Conservation (phyloP, 2,888 invertebrate genomes). For the Mythimna loreyi region DNA sequence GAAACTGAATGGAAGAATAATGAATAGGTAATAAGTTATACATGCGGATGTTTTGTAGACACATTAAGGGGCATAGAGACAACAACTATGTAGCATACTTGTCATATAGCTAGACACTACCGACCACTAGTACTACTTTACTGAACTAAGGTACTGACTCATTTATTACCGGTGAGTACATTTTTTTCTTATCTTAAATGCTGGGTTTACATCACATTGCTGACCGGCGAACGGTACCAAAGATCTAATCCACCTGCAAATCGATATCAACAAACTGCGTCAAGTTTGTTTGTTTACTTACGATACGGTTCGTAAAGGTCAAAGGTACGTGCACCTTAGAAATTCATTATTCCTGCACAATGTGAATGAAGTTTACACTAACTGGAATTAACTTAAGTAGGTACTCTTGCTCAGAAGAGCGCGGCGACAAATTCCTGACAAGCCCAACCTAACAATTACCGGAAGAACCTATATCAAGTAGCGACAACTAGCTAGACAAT, state of each 20-base stretch:
- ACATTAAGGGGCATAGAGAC: slow-evolving; percentile 17
- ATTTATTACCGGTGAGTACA: slow-evolving; percentile 27
- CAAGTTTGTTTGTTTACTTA: slow-evolving; percentile 42
- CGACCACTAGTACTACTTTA: slow-evolving; percentile 31
- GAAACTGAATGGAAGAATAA: slow-evolving; percentile 53
- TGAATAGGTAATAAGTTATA: slow-evolving; percentile 44
- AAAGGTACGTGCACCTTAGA: slow-evolving; percentile 30
- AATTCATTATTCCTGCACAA: slow-evolving; percentile 14
- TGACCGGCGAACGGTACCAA: slow-evolving; percentile 27
- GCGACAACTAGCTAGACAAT: not conserved
- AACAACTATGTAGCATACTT: slow-evolving; percentile 16
- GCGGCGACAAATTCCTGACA: slow-evolving; percentile 18
- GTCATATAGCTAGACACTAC: slow-evolving; percentile 8
- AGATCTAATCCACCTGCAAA: slow-evolving; percentile 44
- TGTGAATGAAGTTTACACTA: slow-evolving; percentile 22
- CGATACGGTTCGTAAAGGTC: slow-evolving; percentile 23
- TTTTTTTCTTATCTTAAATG: slow-evolving; percentile 43
- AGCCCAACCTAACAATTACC: slow-evolving; percentile 26
- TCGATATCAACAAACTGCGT: slow-evolving; percentile 49
- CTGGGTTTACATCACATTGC: slow-evolving; percentile 35
- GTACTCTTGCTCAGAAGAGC: slow-evolving; percentile 16
- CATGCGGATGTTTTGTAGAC: slow-evolving; percentile 30
- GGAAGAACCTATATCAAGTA: slow-evolving; percentile 10
- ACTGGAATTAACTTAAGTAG: not conserved
- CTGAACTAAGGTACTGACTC: slow-evolving; percentile 17